Conservation (phyloP, 2,797 vertebrate species). For the Brachymystax lenok region DNA sequence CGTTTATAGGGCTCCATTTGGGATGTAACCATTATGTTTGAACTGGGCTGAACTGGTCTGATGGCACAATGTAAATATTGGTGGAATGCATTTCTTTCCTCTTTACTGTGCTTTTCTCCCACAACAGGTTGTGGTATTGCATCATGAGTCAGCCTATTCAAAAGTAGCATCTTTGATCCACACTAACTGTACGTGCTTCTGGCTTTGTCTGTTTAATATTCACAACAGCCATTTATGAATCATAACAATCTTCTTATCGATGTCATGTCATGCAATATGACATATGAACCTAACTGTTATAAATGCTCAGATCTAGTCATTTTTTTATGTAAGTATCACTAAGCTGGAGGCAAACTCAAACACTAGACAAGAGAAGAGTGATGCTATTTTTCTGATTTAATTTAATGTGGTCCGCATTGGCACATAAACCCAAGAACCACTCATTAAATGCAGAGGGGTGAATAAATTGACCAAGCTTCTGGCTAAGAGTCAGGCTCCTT, state of each 20-base stretch:
- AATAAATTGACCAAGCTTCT: slow-evolving; percentile 9
- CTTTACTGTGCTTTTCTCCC: background rate
- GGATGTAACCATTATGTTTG: background rate
- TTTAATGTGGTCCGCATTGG: background rate
- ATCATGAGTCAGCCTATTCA: background rate
- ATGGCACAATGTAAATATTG: background rate
- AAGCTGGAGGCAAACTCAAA: background rate
- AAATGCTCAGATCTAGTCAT: background rate
- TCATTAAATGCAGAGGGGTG: background rate
- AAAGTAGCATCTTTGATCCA: background rate
- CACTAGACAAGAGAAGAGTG: background rate
- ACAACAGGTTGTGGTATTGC: background rate
- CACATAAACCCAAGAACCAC: background rate
- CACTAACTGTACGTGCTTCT: too few species aligned
- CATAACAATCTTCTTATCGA: background rate
- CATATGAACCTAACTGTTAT: background rate
- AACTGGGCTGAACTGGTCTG: background rate
- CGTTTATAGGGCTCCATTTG: background rate
- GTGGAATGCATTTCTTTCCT: background rate
- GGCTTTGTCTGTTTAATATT: background rate
- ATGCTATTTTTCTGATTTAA: slow-evolving; percentile 1
- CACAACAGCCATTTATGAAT: background rate
- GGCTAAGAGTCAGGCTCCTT: background rate
- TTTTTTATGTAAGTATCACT: too few species aligned
- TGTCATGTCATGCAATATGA: background rate